Evolutionary conservation across 2,888 invertebrate species (phyloP).

Genomic region (Morpho deidamia): DNA sequence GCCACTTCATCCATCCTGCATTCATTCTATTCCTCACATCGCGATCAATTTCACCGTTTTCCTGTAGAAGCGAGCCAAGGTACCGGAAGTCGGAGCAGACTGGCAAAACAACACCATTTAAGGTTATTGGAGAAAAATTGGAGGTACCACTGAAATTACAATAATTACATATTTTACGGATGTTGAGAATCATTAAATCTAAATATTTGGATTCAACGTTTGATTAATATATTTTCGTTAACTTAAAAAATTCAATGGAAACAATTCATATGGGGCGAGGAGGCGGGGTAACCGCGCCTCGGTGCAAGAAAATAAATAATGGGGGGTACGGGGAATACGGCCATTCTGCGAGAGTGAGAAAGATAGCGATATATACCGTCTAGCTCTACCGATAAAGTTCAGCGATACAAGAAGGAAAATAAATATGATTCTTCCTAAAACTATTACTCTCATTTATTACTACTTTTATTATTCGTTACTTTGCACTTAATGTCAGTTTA

Average conservation of each 20-base stretch:
- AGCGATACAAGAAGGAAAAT: slow-evolving; percentile 58
- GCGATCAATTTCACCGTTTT: too few relatives aligned
- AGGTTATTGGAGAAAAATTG: too few relatives aligned
- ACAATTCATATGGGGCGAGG: slow-evolving; percentile 50
- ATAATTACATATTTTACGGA: too few relatives aligned
- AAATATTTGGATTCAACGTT: not conserved
- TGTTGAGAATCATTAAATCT: too few relatives aligned
- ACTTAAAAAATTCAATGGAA: slow-evolving; percentile 44
- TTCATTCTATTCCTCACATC: too few relatives aligned
- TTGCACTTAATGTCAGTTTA: too few relatives aligned
- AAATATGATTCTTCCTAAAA: not conserved
- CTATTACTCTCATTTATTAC: not conserved
- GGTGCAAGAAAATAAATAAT: slow-evolving; percentile 53
- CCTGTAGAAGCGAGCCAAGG: too few relatives aligned
- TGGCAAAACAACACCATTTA: too few relatives aligned
- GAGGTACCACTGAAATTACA: too few relatives aligned
- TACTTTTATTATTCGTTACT: too few relatives aligned
- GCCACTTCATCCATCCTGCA: too few relatives aligned
- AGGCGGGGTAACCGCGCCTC: slow-evolving; percentile 64
- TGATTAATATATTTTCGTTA: not conserved
- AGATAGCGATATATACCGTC: slow-evolving; percentile 31
- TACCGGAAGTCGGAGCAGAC: too few relatives aligned
- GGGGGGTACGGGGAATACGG: slow-evolving; percentile 34
- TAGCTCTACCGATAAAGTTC: slow-evolving; percentile 49
- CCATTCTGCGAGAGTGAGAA: slow-evolving; percentile 32